phyloP scores from a whole-genome alignment of 2,113 vertebrate genomes.

The Scatophagus argus region DNA sequence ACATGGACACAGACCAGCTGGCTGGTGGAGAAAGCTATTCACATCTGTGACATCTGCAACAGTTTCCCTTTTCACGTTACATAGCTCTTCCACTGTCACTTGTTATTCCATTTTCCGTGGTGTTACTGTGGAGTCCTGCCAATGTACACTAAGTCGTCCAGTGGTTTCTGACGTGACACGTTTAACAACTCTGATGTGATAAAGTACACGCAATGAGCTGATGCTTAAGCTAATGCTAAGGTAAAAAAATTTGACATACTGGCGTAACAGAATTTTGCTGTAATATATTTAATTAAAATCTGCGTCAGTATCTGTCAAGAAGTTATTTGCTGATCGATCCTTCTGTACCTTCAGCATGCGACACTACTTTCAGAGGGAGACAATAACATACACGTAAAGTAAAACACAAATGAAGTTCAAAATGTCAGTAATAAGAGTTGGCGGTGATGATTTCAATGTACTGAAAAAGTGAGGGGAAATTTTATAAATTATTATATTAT shows the following conservation, averaged over 20 bases:
- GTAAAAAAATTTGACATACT: too few relatives aligned
- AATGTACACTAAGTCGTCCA: neutral
- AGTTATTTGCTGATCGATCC: neutral
- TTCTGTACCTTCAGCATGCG: neutral
- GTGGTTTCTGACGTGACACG: slow-evolving; percentile 11
- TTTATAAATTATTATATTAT: too few relatives aligned
- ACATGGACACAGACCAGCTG: slow-evolving; percentile 23
- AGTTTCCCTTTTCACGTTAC: slow-evolving; percentile 23
- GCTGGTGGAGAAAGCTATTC: slow-evolving; percentile 11
- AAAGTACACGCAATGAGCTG: neutral
- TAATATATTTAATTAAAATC: neutral
- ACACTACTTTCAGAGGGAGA: neutral
- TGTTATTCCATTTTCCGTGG: slow-evolving; percentile 8
- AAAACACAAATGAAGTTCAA: too few relatives aligned
- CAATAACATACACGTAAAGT: neutral
- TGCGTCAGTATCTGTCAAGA: neutral
- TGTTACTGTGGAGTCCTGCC: neutral
- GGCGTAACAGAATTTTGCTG: neutral
- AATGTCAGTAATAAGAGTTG: too few relatives aligned
- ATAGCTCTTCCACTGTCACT: slow-evolving; percentile 25
- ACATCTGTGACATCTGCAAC: slow-evolving; percentile 51
- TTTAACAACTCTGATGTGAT: neutral
- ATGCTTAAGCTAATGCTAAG: too few relatives aligned
- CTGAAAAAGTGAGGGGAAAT: neutral
- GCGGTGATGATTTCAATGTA: neutral